phyloP scores from a whole-genome alignment of 2,113 vertebrate species.

The Alethe diademata region DNA sequence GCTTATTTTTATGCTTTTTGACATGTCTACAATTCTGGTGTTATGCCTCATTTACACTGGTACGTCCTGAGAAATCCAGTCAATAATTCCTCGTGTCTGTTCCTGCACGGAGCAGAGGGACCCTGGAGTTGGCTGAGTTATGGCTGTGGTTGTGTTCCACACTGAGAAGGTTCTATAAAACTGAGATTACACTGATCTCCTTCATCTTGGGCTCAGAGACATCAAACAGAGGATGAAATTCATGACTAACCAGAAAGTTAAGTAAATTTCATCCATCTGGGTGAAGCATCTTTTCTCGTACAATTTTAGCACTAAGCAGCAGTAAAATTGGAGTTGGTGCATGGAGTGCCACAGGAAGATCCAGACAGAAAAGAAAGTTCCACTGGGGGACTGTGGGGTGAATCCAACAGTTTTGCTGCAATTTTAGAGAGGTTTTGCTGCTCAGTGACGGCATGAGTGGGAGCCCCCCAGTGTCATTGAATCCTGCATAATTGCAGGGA shows the following conservation, averaged over 20 bases:
- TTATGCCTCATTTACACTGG: slow-evolving; percentile 22
- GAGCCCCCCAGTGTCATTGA: not conserved
- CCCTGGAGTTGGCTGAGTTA: not conserved
- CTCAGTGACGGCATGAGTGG: not conserved
- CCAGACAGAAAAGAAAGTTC: not conserved
- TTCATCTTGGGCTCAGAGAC: not conserved
- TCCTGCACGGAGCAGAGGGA: not conserved
- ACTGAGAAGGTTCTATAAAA: not conserved
- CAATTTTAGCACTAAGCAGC: not conserved
- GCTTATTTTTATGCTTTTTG: not conserved
- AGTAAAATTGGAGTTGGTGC: not conserved
- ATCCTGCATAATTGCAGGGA: not conserved
- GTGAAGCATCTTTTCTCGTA: not conserved
- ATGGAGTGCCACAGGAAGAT: not conserved
- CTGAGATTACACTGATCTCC: not conserved
- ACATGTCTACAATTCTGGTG: not conserved
- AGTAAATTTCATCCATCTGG: not conserved
- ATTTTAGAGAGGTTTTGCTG: not conserved
- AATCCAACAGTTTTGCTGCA: not conserved
- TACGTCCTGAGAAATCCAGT: not conserved
- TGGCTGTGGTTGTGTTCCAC: not conserved
- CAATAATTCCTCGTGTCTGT: not conserved
- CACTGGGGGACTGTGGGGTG: not conserved
- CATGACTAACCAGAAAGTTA: not conserved
- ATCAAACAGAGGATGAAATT: not conserved